A percentile compares a stretch with the other conserved stretches of the same genome.
phyloP scores from a whole-genome alignment of 2,113 vertebrate genomes.

The Macquaria australasica region DNA sequence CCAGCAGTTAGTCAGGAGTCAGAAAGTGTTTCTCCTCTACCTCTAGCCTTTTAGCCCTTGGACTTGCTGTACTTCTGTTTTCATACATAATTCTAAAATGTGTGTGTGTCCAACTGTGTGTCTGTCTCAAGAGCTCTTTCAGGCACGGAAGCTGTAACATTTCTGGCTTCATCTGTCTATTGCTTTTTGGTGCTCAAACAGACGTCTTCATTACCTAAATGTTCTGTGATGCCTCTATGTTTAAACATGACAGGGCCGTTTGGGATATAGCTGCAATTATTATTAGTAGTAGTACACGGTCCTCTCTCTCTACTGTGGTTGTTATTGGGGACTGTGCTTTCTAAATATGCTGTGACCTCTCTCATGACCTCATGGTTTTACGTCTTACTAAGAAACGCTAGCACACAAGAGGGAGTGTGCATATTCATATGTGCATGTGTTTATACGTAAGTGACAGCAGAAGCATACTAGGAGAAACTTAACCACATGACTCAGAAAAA shows the following conservation, averaged over 20 bases:
- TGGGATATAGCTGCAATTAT: not conserved
- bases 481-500: constrained; percentile 44
- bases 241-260: not conserved
- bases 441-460: constrained; percentile 24
- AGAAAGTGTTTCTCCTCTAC: constrained; percentile 20
- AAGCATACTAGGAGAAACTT: constrained; percentile 44
- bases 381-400: not conserved
- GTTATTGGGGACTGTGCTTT: not conserved
- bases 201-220: not conserved
- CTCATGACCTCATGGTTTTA: not conserved
- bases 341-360: not conserved
- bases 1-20: constrained; percentile 21
- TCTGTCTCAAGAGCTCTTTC: not conserved
- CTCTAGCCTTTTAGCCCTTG: constrained; percentile 1
- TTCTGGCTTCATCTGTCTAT: not conserved
- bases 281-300: not conserved
- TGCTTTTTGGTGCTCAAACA: not conserved
- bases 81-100: constrained; percentile 14
- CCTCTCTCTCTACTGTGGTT: not conserved
- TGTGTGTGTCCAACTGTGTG: not conserved
- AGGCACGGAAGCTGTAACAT: not conserved
- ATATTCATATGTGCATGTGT: constrained; percentile 14
- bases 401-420: not conserved
- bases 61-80: constrained; percentile 22
- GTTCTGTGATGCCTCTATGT: not conserved